Evolutionary conservation across 2,113 vertebrate genomes (phyloP).

Genomic region (Butorides virescens): DNA sequence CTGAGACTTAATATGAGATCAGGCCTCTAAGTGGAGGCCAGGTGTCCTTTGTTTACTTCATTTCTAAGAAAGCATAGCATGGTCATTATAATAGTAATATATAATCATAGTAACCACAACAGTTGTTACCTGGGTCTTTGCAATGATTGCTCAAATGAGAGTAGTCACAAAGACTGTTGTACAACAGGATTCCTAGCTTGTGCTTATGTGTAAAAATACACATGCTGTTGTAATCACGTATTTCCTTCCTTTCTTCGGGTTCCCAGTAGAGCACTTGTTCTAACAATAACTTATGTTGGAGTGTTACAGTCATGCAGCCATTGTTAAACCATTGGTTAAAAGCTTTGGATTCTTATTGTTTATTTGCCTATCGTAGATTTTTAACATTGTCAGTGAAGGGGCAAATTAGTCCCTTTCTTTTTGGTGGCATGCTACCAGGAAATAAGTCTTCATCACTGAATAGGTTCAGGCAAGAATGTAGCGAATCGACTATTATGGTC

Average conservation of each 20-base stretch:
- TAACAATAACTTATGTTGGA: neutral
- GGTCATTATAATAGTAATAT: neutral
- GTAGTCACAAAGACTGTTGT: neutral
- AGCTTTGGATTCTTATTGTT: neutral
- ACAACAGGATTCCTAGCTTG: neutral
- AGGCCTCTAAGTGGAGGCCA: neutral
- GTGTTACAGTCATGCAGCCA: neutral
- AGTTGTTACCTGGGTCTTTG: neutral
- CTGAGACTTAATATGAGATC: neutral
- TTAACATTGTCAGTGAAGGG: neutral
- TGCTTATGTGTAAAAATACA: neutral
- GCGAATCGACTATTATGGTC: neutral
- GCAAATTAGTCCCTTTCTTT: neutral
- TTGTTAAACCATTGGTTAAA: neutral
- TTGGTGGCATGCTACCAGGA: neutral
- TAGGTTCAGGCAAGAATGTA: neutral
- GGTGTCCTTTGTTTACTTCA: neutral
- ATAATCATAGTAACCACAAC: neutral
- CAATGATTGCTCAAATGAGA: neutral
- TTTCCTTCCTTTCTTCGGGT: neutral
- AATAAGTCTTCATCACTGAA: neutral
- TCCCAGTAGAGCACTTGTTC: neutral
- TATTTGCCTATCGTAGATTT: neutral
- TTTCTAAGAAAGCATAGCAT: neutral
- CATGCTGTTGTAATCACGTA: accelerated